Evolutionary conservation across 2,797 vertebrate genomes (phyloP), one percentile per base, ranked within the genome.

Genomic region (Muscicapa comitata): DNA sequence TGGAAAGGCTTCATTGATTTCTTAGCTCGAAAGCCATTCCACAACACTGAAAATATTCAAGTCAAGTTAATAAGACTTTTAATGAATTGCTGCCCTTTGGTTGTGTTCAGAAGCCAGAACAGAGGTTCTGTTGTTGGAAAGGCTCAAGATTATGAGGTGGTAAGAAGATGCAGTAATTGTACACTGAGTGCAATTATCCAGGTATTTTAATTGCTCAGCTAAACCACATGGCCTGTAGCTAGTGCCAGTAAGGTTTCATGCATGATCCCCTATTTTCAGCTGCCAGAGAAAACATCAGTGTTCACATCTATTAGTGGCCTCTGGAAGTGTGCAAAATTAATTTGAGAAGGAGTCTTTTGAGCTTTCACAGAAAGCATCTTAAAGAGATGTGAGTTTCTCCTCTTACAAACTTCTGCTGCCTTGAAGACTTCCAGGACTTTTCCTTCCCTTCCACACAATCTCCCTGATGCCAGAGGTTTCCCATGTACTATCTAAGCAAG

Each of bases 201-300:
- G 77, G 62, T 88, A 87, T 95, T 96, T 93, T 78, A 78, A 81
- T 81, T 59, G 81, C 86, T 81, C 47, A 70, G 66, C 86, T 42
- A 48, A 85, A 78, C 63, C 86, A 86, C 62, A 75, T 18, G 66
- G 76, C 58, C 76, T 0, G 0, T 51, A 86, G 55, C 53, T 0
- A 10, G 58, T 37, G 93, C 51, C 80, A 84, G 47, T 62, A 66
- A 81, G 47, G 53, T 28, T 75, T 83, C 42, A 13, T 53, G 42
- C 58, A 19, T 23, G 62, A 76, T 35, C 47, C n/a, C 42, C 25
- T 79, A 1, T 65, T 83, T 35, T 8, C 31, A 33, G 21, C 24
- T 91, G 95, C 82, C 93, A 95, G 83, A 95, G 79, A 88, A 96
- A 96, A 94, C 70, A 87, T 43, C 35, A 35, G 43, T 23, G 33